Percentiles rank a stretch among this genome's conserved stretches.
These are phyloP conservation scores for Brachyrhaphis roseni DNA, from an alignment of 2,797 vertebrate genomes.

Conservation along the genomic window DNA sequence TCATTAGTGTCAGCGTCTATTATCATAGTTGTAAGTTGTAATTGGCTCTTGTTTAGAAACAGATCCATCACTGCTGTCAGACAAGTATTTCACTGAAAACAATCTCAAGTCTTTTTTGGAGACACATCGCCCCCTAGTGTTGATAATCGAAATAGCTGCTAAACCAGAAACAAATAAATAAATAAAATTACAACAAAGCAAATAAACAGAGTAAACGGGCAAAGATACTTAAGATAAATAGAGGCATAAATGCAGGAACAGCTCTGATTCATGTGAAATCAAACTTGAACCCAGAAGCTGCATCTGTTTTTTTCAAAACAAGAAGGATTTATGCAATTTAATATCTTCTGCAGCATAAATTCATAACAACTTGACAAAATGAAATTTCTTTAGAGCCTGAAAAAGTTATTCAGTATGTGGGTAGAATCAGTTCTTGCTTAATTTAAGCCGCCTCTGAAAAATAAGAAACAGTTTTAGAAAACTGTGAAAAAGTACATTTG, in stretches of 20 bases:
- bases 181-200: neutral
- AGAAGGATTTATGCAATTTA: neutral
- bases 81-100: neutral
- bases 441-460: neutral
- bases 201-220: neutral
- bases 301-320: neutral
- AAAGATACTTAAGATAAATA: neutral
- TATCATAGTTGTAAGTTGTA: neutral
- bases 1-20: neutral
- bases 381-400: neutral
- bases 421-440: neutral
- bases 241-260: neutral
- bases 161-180: neutral
- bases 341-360: neutral
- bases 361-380: neutral
- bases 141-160: neutral
- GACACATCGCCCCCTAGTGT: constrained; percentile 4
- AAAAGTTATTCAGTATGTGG: neutral
- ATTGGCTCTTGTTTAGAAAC: neutral
- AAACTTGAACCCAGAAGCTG: neutral
- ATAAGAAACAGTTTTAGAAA: neutral
- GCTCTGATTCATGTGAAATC: neutral
- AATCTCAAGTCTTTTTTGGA: neutral
- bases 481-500: neutral
- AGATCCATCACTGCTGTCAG: neutral